Evolutionary conservation across 2,888 invertebrate genomes (phyloP), one percentile per base, ranked within the genome.

Genomic region (Cryptophagus acutangulus): DNA sequence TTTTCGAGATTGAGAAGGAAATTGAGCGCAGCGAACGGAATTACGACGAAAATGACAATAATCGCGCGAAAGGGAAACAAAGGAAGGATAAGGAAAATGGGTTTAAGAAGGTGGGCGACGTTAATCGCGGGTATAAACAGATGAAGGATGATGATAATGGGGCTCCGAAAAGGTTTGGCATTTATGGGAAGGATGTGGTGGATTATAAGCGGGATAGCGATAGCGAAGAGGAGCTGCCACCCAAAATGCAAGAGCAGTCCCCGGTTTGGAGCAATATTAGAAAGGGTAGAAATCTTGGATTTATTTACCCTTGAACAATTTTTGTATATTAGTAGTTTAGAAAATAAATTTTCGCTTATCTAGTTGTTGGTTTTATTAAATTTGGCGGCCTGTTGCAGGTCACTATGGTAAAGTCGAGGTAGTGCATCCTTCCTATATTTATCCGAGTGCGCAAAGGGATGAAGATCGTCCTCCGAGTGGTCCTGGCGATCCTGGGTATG

Each of bases 401-500:
- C 59, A 66, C 38, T 66, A 65, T 47, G 67, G 65, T 35, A 63
- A 62, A 40, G 64, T 61, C 41, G 66, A 64, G 33, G 56, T 63
- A 24, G 52, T 76, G 66, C 40, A 76, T 34, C 76, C 78, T 5
- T 55, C 61, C 12, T 60, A 62, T 41, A 43, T 67, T 17, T 59
- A 62, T 30, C 55, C 60, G 1, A 37, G 40, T 17, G 36, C 37
- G 16, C 71, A 71, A n/a, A 70, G 66, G 37, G 73, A 74, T 51
- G 67, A 65, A 25, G 61, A 72, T 62, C 63, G 74, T 34, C 74
- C 76, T 1, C 77, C 78, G 0, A 81, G 80, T n/a, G 77, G 81
- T 1, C 82, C 84, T 1, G 79, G 77, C 0, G 84, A 84, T 63
- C 84, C 83, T 1, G 84, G 84, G 2, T 85, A 78, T 54, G 84